A percentile compares a stretch with the other conserved stretches of the same genome.
Evolutionary conservation across 2,113 vertebrate species (phyloP).

Genomic region (Formicarius rufipectus): DNA sequence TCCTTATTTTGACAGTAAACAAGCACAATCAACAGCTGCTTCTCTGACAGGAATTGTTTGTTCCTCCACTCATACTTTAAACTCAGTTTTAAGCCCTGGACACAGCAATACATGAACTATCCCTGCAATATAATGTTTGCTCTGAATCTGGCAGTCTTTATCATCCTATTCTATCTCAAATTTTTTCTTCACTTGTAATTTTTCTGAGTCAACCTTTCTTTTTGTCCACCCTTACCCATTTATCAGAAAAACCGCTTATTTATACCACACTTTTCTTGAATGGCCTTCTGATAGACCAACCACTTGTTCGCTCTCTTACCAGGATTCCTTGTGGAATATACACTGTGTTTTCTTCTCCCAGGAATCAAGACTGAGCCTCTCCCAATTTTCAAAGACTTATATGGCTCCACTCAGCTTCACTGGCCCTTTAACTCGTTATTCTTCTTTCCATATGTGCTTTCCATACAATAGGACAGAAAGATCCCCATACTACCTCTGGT

Average conservation of each 20-base stretch:
- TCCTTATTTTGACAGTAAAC: conserved; percentile 22
- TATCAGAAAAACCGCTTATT: not conserved
- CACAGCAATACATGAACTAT: not conserved
- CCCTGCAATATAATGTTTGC: not conserved
- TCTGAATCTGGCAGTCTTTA: not conserved
- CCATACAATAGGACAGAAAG: not conserved
- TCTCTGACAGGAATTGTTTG: not conserved
- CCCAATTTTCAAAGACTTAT: not conserved
- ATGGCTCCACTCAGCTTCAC: not conserved
- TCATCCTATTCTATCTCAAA: not conserved
- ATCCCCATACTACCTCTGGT: not conserved
- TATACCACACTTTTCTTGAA: not conserved
- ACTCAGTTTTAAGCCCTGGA: not conserved
- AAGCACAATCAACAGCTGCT: conserved; percentile 42
- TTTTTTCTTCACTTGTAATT: not conserved
- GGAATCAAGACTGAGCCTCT: not conserved
- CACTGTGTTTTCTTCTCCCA: not conserved
- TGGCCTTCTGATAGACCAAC: not conserved
- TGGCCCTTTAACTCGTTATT: not conserved
- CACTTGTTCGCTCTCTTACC: not conserved
- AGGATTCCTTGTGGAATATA: not conserved
- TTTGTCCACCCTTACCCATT: not conserved
- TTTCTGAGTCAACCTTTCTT: not conserved
- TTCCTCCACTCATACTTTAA: not conserved
- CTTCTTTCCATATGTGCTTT: not conserved